Base-by-base conservation (phyloP, 37 sponge, comb jelly and placozoan genomes). In the Theonella swinhoei region DNA sequence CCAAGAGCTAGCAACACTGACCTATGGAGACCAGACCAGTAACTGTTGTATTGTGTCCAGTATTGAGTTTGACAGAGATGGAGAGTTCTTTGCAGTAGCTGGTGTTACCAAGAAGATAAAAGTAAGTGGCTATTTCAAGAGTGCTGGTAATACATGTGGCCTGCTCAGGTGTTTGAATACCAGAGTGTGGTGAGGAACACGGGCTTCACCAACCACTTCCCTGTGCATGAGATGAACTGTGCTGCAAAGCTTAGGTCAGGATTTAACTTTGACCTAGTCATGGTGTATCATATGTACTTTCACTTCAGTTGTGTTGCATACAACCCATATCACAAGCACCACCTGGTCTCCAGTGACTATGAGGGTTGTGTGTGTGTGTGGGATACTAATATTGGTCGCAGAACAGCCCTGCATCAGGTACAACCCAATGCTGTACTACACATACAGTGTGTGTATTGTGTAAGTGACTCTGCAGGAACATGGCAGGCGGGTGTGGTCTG, bases 21-120 rank as follows among this genome's bases (percentile, higher is more conserved):
- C 34, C 26, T 90, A 90, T 66, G 83, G 80, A 1, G 85, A 89
- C 59, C 64, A 38, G 3, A 42, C 62, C 39, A 65, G n/a, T 3
- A 42, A 41, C 31, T 83, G 76, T 68, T 78, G 80, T 42, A 89
- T 89, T 35, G 89, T 90, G 4, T 90, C 87, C 74, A 95, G 95
- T 54, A 92, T 95, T 36, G 96, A 95, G 78, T 95, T 95, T 88
- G 89, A 89, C 70, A 68, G 36, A 42, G 96, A 95, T 72, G 77
- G 82, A 5, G 88, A 90, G 26, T 68, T 83, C 30, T 93, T 95
- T 90, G 96, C 96, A 34, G 91, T 95, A 24, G 96, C 79, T 35
- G 96, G 96, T 73, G 96, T 95, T 32, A 93, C 96, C 37, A 89
- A 87, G 67, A 90, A 93, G 62, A 87, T 95, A 37, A 95, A 95